Base-by-base conservation (phyloP, 2,797 vertebrate genomes). In the Setipinna tenuifilis region DNA sequence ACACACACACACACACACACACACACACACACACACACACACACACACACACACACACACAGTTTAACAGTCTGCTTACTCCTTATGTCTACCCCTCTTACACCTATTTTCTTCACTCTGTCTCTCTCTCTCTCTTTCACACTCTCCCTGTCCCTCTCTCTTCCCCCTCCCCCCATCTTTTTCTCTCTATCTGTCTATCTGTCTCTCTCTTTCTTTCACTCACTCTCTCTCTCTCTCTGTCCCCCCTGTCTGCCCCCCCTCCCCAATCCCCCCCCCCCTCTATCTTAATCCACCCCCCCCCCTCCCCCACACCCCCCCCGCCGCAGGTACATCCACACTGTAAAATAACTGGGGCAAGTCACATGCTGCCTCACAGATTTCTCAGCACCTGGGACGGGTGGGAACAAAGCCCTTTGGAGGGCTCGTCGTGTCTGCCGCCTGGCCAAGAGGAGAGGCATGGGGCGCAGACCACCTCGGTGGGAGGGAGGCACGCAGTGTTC, bases 331-430 rank as follows among this genome's bases (percentile, higher is more conserved):
- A 87, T 85, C 87, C 48, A n/a, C 83, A 87, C 91, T 92, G 92
- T 93, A 90, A 89, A 93, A 90, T 93, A 96, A 95, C 91, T 95
- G 93, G 95, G 95, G 94, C 95, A 96, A 92, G 92, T 92, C 93
- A 94, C 94, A 95, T 92, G 92, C 95, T 94, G 94, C 91, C 93
- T 92, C 91, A 90, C 93, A 94, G 93, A 95, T 95, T 94, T 94
- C 89, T 91, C 92, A 92, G 93, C 94, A 95, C 93, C 92, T 93
- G 94, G 92, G 93, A 95, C 90, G 50, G 50, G 94, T 90, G 87
- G 89, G 90, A 85, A 88, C 87, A 92, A 92, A 91, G 92, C 92
- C 91, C 94, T 92, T 88, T 91, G 81, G 84, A 50, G 81, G 83
- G 82, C 85, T 90, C 88, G 85, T 90, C 88, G 85, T 85, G 65